These are phyloP conservation scores for Pocillopora verrucosa DNA, from an alignment of 64 coral and sea anemone genomes.

Conservation along the genomic window DNA sequence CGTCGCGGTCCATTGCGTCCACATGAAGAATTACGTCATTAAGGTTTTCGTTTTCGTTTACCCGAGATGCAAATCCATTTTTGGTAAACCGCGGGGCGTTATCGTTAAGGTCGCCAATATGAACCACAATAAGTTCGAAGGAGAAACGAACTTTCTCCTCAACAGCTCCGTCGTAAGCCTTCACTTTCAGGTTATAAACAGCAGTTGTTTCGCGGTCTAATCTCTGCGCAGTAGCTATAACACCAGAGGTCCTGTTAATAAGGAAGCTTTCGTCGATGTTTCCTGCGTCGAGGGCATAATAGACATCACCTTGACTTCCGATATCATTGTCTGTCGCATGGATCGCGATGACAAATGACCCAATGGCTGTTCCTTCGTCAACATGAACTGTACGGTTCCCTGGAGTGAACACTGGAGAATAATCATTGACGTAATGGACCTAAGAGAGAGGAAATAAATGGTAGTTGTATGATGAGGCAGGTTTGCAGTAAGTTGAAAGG, in stretches of 20 bases:
- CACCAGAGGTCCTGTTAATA: conserved; percentile 54
- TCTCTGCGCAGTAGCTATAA: conserved; percentile 14
- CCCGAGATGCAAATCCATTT: background rate
- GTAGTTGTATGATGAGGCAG: background rate
- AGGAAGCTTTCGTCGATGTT: conserved; percentile 48
- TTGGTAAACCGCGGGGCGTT: conserved; percentile 52
- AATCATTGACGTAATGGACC: conserved; percentile 76
- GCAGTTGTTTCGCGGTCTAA: conserved; percentile 55
- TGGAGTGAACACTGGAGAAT: conserved; percentile 51
- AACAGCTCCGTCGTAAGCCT: conserved; percentile 65
- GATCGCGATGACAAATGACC: conserved; percentile 33
- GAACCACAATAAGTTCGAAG: conserved; percentile 11
- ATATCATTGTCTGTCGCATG: conserved; percentile 52
- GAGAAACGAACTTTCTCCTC: conserved; percentile 61
- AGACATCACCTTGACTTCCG: conserved; percentile 65
- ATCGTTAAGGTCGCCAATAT: conserved; percentile 55
- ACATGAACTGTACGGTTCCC: background rate
- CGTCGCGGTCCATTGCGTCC: conserved; percentile 39
- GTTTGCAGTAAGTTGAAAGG: background rate
- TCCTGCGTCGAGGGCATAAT: conserved; percentile 23
- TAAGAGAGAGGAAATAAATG: background rate
- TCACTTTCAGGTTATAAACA: conserved; percentile 17
- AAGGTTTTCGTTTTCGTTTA: conserved; percentile 40
- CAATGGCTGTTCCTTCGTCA: conserved; percentile 25
- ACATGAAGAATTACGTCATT: conserved; percentile 31